Evolutionary conservation across 1,140 invertebrate species (phyloP), one percentile per base, ranked within the genome.

Genomic region (Pseudomyrmex concolor): DNA sequence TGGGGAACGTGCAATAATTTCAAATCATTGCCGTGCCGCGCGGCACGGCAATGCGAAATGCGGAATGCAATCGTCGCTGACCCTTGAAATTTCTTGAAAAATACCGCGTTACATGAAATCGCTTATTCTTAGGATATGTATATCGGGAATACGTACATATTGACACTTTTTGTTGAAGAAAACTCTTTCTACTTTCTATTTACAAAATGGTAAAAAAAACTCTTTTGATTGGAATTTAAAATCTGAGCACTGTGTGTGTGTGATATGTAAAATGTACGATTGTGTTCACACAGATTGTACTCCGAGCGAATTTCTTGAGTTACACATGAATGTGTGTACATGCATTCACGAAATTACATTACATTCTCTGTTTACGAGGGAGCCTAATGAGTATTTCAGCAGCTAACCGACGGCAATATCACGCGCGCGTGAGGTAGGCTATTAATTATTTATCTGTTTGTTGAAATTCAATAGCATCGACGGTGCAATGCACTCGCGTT

Each of bases 401-500:
- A 34, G 19, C 13, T 50, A 51, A 19, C 50, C 15, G 50, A 25
- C 15, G 15, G 2, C 64, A 17, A 19, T 15, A 9, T 17, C 13
- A 7, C 34, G 34, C 34, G 34, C 34, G 5, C 34, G 34, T 34
- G 76, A 48, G 8, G 54, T 55, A 45, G 17, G 43, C 19, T 5
- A 60, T 71, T 70, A 59, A 80, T 80, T 80, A 80, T 71, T 70
- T 71, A 80, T 60, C 54, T n/a, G 22, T 80, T 80, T 71, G 50
- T 54, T 71, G 19, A 80, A 80, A 71, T 80, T 71, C 66, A 70
- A 71, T 80, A 57, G 22, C 48, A 80, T 60, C 66, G 76, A 71
- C 19, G 15, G 34, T 2, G 19, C 17, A 17, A 78, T 55, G 48
- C 55, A 12, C 19, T 71, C 8, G 68, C 54, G 54, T 70, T 25